A percentile compares a stretch with the other conserved stretches of the same genome.
phyloP scores from a whole-genome alignment of 2,797 vertebrate species.

The Siniperca undulata region DNA sequence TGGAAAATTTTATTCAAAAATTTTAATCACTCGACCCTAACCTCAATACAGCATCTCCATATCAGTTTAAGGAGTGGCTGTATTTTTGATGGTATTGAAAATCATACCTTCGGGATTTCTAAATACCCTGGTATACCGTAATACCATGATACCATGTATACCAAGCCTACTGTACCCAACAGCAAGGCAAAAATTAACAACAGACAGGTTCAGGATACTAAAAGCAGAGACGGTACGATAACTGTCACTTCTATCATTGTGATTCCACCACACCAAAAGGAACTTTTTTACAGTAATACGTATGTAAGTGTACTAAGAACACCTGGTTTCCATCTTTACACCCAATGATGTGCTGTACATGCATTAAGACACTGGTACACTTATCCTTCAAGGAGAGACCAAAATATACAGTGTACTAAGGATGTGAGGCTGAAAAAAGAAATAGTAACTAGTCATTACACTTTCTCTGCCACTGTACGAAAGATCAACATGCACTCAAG shows the following conservation, averaged over 20 bases:
- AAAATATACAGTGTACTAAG: conserved; percentile 47
- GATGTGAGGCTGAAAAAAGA: conserved; percentile 44
- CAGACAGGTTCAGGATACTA: background rate
- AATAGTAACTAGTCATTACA: conserved; percentile 67
- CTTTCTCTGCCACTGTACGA: conserved; percentile 35
- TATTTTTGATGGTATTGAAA: too few species aligned
- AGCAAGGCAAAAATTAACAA: conserved; percentile 3
- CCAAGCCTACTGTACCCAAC: background rate
- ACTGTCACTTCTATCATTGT: background rate
- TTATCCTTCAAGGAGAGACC: conserved; percentile 42
- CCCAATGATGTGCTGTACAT: conserved; percentile 15
- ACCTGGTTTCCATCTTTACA: conserved; percentile 32
- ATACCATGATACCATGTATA: too few species aligned
- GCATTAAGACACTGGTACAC: conserved; percentile 19
- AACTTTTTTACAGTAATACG: background rate
- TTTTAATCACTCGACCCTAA: too few species aligned
- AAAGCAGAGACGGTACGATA: background rate
- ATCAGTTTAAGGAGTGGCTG: too few species aligned
- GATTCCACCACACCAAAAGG: background rate
- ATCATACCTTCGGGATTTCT: too few species aligned
- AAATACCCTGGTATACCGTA: too few species aligned
- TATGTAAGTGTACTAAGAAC: conserved; percentile 7
- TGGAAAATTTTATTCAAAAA: too few species aligned
- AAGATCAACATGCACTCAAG: conserved; percentile 59
- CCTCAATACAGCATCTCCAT: too few species aligned